Conservation (phyloP, 2,797 vertebrate genomes). For the Hapalemur alaotrensis region DNA sequence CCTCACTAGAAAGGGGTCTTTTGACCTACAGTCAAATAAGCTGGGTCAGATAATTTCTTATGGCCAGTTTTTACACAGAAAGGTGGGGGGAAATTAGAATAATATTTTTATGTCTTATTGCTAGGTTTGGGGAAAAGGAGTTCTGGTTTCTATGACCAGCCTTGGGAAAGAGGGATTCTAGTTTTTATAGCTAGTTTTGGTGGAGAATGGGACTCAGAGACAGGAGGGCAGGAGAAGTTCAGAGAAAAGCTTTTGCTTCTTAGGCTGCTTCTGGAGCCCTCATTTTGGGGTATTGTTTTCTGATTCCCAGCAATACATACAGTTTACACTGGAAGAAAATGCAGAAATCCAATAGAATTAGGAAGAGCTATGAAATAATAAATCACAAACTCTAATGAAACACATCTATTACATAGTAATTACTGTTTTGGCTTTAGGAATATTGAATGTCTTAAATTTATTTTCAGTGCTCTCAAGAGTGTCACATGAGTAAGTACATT, state of each 20-base stretch:
- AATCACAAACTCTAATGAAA: neutral
- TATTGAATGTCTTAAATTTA: neutral
- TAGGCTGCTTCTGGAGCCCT: neutral
- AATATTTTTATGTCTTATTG: neutral
- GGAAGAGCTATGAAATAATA: neutral
- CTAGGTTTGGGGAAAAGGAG: neutral
- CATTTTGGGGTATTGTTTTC: neutral
- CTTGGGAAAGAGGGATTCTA: neutral
- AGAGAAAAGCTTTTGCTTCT: neutral
- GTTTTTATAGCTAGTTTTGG: neutral
- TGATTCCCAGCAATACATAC: neutral
- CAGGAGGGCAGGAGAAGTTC: neutral
- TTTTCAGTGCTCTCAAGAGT: neutral
- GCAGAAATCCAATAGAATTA: neutral
- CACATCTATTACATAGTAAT: neutral
- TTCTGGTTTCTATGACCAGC: neutral
- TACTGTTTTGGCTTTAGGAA: neutral
- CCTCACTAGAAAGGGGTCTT: neutral
- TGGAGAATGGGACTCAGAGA: neutral
- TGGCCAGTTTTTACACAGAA: neutral
- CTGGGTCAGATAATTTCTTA: neutral
- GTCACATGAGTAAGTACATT: neutral
- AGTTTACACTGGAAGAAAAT: neutral
- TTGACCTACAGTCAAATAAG: neutral
- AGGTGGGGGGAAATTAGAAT: neutral